These are phyloP conservation scores for Sarcophaga variegata DNA, from an alignment of 2,888 invertebrate species.

Conservation along the genomic window DNA sequence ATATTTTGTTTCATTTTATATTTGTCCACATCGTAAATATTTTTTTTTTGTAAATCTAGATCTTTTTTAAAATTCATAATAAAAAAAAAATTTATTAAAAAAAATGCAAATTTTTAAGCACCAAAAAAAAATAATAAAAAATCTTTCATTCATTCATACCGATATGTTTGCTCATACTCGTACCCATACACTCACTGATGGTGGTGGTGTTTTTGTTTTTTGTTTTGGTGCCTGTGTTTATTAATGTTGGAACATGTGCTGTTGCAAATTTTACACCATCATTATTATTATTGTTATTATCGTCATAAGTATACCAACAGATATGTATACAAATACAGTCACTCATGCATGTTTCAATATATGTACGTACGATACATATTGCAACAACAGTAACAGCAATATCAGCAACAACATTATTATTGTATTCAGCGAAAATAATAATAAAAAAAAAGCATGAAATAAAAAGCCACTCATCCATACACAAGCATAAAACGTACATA, in stretches of 20 bases:
- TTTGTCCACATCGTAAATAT: slow-evolving; percentile 53
- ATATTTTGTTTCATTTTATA: slow-evolving; percentile 45
- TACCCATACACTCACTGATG: slow-evolving; percentile 1
- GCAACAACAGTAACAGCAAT: slow-evolving; percentile 42
- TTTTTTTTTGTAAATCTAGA: slow-evolving; percentile 55
- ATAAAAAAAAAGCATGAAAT: not conserved
- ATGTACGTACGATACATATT: not conserved
- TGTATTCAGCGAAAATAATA: slow-evolving; percentile 40
- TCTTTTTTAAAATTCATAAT: slow-evolving; percentile 11
- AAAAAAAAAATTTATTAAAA: slow-evolving; percentile 24
- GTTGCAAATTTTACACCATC: slow-evolving; percentile 77
- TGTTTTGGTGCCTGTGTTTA: slow-evolving; percentile 4
- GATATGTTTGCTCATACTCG: slow-evolving; percentile 15
- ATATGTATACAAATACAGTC: slow-evolving; percentile 1
- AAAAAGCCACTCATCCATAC: slow-evolving; percentile 27
- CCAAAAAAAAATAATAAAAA: slow-evolving; percentile 42
- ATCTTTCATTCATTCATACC: slow-evolving; percentile 53
- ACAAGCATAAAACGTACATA: not conserved
- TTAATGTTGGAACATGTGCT: slow-evolving; percentile 68
- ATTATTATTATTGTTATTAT: slow-evolving; percentile 70
- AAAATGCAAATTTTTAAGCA: slow-evolving; percentile 57
- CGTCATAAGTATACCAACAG: slow-evolving; percentile 45
- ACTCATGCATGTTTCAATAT: not conserved
- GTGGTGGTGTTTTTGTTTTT: not conserved
- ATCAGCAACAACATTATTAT: slow-evolving; percentile 45